These are phyloP conservation scores for Tupiocoris notatus DNA, from an alignment of 2,888 invertebrate genomes.

Conservation along the genomic window DNA sequence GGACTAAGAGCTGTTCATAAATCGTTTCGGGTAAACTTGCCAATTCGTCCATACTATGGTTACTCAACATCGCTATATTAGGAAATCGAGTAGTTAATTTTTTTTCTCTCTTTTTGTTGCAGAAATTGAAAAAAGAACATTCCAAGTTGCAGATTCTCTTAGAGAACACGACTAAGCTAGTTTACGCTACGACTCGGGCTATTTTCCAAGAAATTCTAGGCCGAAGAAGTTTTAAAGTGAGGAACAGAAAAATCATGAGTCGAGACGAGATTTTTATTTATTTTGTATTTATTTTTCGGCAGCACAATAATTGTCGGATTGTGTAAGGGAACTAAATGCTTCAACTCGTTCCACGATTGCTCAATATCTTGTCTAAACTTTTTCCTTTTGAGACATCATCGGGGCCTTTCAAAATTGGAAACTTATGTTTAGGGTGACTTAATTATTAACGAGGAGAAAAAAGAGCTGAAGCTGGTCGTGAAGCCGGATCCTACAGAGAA, in stretches of 20 bases:
- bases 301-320: too few relatives aligned
- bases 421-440: constrained; percentile 51
- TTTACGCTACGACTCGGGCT: background rate
- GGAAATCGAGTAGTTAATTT: too few relatives aligned
- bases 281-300: too few relatives aligned
- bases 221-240: constrained; percentile 1
- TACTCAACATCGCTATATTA: too few relatives aligned
- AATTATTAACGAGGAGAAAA: constrained; percentile 57
- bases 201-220: constrained; percentile 1
- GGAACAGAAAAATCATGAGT: too few relatives aligned
- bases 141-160: background rate
- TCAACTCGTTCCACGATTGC: background rate
- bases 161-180: background rate
- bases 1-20: background rate
- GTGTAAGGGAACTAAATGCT: background rate
- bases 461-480: constrained; percentile 59
- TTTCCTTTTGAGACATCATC: too few relatives aligned
- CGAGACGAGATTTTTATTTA: too few relatives aligned
- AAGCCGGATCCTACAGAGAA: constrained; percentile 58
- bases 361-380: too few relatives aligned
- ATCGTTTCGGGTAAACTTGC: background rate
- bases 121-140: too few relatives aligned
- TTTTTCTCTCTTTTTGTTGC: too few relatives aligned
- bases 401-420: too few relatives aligned
- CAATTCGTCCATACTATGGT: too few relatives aligned